Evolutionary conservation across 2,888 invertebrate species (phyloP), one percentile per base, ranked within the genome.

Genomic region (Diabrotica balteata): DNA sequence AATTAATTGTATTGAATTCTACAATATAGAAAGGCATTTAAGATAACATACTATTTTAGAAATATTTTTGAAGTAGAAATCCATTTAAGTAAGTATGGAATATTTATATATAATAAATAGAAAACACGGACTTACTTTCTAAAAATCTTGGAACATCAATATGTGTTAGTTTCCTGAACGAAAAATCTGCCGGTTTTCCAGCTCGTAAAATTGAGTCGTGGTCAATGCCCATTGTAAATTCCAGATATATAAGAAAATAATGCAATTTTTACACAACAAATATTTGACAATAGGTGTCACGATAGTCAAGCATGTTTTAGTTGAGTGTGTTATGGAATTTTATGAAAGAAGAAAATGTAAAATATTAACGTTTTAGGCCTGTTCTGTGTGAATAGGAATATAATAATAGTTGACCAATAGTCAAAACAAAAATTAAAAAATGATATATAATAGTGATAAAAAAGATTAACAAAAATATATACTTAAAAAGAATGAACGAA

Each of bases 101-200:
- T 4, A 32, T 32, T 4, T 5, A 32, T 1, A 32, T 17, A 2
- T 32, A 32, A 32, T 17, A 32, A 32, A 0, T 2, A 32, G 4
- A 32, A 32, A 32, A 0, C 32, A 32, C 5, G 3, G 8, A 64
- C 71, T 66, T 79, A 85, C 85, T 80, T 69, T 66, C 66, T 44
- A 75, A 51, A 61, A 76, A 76, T 44, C 66, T 69, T 7, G 60
- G 11, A 0, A 72, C 71, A 57, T 81, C 75, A 55, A 84, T 78
- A 42, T 75, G 70, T 51, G 69, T 73, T 22, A 84, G 78, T 66
- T 82, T 81, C 72, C 80, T 82, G 67, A 83, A 85, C 7, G 85
- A 85, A 61, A 84, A 82, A 76, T 85, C 85, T 7, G 82, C 78
- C 0, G 85, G 85, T 69, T 81, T 81, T 54, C 81, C 83, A 42